Conservation (phyloP, 2,113 vertebrate genomes). For the Atractosteus spatula region DNA sequence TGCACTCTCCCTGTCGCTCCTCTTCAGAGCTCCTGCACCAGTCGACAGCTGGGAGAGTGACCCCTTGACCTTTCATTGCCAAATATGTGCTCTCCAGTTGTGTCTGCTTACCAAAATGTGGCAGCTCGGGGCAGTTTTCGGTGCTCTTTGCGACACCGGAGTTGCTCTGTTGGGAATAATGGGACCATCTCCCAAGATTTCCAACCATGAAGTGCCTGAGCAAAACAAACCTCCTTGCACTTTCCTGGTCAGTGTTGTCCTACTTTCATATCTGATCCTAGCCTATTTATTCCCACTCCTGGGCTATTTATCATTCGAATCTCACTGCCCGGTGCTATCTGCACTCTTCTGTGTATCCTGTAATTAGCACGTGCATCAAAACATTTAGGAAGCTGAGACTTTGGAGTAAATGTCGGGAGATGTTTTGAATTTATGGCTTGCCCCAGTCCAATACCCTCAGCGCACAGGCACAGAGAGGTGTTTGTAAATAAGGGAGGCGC, state of each 20-base stretch:
- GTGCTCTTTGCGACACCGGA: neutral
- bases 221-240: neutral
- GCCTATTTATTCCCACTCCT: too few species aligned
- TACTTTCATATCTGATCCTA: too few species aligned
- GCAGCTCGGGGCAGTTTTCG: slow-evolving; percentile 17
- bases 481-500: neutral
- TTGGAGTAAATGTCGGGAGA: too few species aligned
- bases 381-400: too few species aligned
- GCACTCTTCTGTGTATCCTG: too few species aligned
- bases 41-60: slow-evolving; percentile 56
- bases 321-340: too few species aligned
- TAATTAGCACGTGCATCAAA: neutral
- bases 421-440: too few species aligned
- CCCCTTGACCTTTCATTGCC: slow-evolving; percentile 49
- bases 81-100: slow-evolving; percentile 49
- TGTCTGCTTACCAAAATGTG: slow-evolving; percentile 38
- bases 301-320: too few species aligned
- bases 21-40: slow-evolving; percentile 45
- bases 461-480: neutral
- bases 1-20: slow-evolving; percentile 29
- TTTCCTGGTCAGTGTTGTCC: neutral
- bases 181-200: neutral
- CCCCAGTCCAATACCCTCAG: neutral
- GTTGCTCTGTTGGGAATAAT: neutral
- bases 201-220: neutral